phyloP scores from a whole-genome alignment of 1,140 invertebrate species.

The Calliphora vicina region DNA sequence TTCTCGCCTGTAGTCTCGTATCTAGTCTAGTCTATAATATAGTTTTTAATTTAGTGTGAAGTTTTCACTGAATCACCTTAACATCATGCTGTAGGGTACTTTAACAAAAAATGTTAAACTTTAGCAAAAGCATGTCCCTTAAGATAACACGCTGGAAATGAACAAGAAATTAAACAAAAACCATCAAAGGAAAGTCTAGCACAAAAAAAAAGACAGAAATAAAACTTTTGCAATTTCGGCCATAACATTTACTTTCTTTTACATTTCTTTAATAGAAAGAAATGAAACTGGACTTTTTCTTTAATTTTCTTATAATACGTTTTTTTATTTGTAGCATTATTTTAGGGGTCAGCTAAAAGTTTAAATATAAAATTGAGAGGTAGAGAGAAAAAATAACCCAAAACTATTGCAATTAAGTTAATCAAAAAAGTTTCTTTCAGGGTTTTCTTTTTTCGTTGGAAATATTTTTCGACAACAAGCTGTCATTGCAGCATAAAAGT shows the following conservation, averaged over 20 bases:
- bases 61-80: too few species aligned
- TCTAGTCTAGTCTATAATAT: too few species aligned
- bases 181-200: too few species aligned
- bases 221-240: not conserved
- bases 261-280: too few species aligned
- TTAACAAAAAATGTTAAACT: not conserved
- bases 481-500: conserved; percentile 20
- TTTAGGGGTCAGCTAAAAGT: not conserved
- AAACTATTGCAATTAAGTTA: conserved; percentile 4
- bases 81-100: not conserved
- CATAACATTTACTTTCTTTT: not conserved
- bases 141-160: not conserved
- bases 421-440: not conserved
- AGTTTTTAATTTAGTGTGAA: too few species aligned
- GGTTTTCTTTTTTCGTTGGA: too few species aligned
- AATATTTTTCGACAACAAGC: not conserved
- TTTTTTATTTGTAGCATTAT: not conserved
- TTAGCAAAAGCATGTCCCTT: not conserved
- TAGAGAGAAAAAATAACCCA: too few species aligned
- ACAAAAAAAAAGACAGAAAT: not conserved
- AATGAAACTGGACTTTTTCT: too few species aligned
- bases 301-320: too few species aligned
- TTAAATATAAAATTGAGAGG: too few species aligned
- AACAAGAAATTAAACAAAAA: conserved; percentile 22
- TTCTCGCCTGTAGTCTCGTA: too few species aligned